Conservation (phyloP, 2,113 vertebrate genomes). For the Calidris pygmaea region DNA sequence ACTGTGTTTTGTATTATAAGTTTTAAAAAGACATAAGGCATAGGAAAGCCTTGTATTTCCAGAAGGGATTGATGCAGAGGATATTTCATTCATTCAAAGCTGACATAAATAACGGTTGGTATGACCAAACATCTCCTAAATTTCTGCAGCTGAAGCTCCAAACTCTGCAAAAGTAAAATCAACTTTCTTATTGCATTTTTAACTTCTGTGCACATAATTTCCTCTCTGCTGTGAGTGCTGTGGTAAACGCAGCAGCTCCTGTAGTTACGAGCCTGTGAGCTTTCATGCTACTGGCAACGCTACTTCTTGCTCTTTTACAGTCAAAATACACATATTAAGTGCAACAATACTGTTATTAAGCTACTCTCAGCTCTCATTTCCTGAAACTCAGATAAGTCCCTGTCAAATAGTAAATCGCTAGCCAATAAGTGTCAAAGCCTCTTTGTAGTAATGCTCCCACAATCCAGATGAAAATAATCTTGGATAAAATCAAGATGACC, state of each 20-base stretch:
- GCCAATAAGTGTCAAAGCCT: neutral
- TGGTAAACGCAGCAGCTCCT: neutral
- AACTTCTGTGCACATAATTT: constrained; percentile 54
- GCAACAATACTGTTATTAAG: neutral
- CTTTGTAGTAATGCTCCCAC: neutral
- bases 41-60: constrained; percentile 70
- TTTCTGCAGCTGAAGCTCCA: constrained; percentile 53
- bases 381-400: neutral
- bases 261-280: neutral
- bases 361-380: neutral
- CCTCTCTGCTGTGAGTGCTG: neutral
- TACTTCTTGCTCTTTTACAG: neutral
- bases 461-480: neutral
- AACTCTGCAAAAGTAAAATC: constrained; percentile 51
- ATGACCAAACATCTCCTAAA: constrained; percentile 53
- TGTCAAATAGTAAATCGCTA: neutral
- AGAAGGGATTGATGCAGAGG: constrained; percentile 67
- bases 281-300: neutral
- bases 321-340: neutral
- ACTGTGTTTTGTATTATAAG: constrained; percentile 70
- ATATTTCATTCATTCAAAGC: constrained; percentile 65
- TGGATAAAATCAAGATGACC: neutral
- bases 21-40: constrained; percentile 73
- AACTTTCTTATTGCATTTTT: constrained; percentile 65
- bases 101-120: constrained; percentile 64